Evolutionary conservation across 2,113 vertebrate species (phyloP).

Genomic region (Chaetops frenatus): DNA sequence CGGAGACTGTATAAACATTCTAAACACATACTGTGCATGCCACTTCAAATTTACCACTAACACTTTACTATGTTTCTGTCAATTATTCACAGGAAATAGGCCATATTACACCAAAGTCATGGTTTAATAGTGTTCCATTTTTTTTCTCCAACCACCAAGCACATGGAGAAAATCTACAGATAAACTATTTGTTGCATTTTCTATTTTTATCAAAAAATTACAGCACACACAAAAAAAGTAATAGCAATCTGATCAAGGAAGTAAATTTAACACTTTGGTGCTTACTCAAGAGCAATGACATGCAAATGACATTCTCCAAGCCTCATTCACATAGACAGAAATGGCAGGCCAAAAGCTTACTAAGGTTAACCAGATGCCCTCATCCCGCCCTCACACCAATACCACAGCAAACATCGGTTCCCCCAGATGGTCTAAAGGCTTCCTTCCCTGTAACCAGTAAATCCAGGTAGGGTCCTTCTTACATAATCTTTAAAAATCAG

Average conservation of each 20-base stretch:
- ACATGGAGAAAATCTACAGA: not conserved
- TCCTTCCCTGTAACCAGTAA: not conserved
- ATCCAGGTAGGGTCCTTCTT: not conserved
- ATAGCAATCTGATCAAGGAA: not conserved
- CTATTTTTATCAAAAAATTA: constrained; percentile 16
- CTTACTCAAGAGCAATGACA: not conserved
- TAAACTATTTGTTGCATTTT: not conserved
- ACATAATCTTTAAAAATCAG: not conserved
- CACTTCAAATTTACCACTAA: constrained; percentile 60
- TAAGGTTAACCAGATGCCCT: not conserved
- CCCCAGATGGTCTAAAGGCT: not conserved
- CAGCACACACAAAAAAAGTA: not conserved
- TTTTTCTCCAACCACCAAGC: not conserved
- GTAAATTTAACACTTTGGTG: not conserved
- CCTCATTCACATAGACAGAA: not conserved
- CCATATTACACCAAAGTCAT: not conserved
- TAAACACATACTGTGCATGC: constrained; percentile 47
- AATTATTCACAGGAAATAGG: constrained; percentile 23
- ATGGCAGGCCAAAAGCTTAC: not conserved
- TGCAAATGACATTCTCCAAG: not conserved
- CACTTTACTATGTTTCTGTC: constrained; percentile 46
- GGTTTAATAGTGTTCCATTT: not conserved
- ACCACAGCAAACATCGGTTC: not conserved
- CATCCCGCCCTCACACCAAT: not conserved
- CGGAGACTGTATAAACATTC: constrained; percentile 41